Conservation (phyloP, 2,113 vertebrate species). For the Athene cunicularia region DNA sequence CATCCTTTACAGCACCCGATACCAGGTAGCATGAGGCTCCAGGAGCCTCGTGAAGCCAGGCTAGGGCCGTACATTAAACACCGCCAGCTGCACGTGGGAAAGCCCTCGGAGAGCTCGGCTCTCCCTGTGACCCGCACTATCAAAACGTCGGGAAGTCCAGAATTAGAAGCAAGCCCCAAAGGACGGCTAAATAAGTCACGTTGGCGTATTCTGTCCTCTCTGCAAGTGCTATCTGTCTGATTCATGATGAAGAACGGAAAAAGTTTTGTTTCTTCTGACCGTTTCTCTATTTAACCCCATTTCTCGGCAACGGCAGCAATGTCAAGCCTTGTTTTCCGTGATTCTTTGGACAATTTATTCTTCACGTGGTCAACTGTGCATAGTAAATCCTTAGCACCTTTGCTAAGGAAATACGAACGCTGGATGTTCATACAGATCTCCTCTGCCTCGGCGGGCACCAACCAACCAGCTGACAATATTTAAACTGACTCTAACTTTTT, state of each 20-base stretch:
- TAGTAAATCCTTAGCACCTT: rapidly evolving
- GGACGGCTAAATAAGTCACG: rapidly evolving
- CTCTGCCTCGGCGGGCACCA: not conserved
- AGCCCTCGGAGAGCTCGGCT: not conserved
- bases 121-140: not conserved
- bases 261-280: not conserved
- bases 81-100: not conserved
- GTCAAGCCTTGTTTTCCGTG: not conserved
- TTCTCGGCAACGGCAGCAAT: not conserved
- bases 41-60: not conserved
- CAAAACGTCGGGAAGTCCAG: not conserved
- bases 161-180: not conserved
- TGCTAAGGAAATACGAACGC: not conserved
- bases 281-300: not conserved
- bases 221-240: rapidly evolving
- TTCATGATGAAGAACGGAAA: rapidly evolving
- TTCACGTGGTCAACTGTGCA: rapidly evolving
- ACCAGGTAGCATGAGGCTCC: not conserved
- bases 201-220: rapidly evolving
- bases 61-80: not conserved
- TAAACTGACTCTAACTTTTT: not conserved
- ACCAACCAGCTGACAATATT: rapidly evolving
- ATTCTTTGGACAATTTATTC: not conserved
- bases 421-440: rapidly evolving
- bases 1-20: not conserved